Conservation (phyloP, 2,888 invertebrate genomes). For the Thereva nobilitata region DNA sequence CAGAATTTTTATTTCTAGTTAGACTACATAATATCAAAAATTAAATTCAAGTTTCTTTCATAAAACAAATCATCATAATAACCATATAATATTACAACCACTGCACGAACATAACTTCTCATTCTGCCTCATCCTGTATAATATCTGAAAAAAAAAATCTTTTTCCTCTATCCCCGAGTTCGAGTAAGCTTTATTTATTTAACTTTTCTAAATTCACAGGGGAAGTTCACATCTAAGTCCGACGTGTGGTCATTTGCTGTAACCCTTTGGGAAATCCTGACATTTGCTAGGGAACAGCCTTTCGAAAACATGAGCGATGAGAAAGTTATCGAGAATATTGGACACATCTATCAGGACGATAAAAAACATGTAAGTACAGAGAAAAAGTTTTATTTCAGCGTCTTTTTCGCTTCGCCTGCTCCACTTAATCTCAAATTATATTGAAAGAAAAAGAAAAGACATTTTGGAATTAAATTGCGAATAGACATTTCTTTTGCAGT, state of each 20-base stretch:
- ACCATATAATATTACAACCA: no score
- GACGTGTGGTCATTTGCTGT: constrained; percentile 91
- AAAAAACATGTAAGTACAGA: constrained; percentile 66
- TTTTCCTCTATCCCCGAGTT: constrained; percentile 24
- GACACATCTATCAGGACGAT: constrained; percentile 75
- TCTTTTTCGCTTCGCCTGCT: background rate
- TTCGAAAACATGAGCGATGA: constrained; percentile 79
- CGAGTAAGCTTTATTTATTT: constrained; percentile 32
- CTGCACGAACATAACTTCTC: no score
- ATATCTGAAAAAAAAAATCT: no score
- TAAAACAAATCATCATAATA: no score
- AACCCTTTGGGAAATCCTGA: constrained; percentile 84
- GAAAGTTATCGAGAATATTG: constrained; percentile 81
- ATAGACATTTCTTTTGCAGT: no score
- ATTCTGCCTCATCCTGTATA: background rate
- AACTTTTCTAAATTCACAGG: constrained; percentile 60
- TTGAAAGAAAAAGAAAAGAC: no score
- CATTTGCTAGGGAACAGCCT: constrained; percentile 80
- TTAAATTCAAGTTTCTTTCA: no score
- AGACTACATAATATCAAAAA: no score
- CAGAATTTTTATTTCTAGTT: background rate
- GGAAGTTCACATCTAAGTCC: constrained; percentile 79
- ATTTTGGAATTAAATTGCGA: no score
- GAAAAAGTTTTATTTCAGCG: constrained; percentile 6
- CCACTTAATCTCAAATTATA: no score